A percentile compares a stretch with the other conserved stretches of the same genome.
phyloP scores from a whole-genome alignment of 2,888 invertebrate species.

The Caprella mutica region DNA sequence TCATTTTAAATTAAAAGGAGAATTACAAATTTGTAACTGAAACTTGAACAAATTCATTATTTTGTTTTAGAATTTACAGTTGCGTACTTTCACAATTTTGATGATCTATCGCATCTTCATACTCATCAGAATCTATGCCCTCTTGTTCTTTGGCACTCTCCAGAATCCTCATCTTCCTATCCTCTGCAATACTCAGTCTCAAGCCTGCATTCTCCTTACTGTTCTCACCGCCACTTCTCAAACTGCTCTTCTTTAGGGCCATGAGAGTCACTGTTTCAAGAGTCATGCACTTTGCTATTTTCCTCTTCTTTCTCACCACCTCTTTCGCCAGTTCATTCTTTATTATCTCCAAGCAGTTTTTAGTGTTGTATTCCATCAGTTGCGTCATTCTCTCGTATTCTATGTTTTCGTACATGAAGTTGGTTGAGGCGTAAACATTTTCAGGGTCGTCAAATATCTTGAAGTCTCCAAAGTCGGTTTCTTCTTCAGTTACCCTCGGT shows the following conservation, averaged over 20 bases:
- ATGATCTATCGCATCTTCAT: too few species aligned
- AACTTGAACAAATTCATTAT: too few species aligned
- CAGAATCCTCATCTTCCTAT: slow-evolving; percentile 1
- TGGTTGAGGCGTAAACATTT: slow-evolving; percentile 43
- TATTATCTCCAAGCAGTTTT: slow-evolving; percentile 40
- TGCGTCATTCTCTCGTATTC: slow-evolving; percentile 42
- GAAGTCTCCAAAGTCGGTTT: slow-evolving; percentile 42
- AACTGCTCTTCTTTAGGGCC: too few species aligned
- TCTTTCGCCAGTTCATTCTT: slow-evolving; percentile 38
- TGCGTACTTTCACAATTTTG: too few species aligned
- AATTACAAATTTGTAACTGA: too few species aligned
- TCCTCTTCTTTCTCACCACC: slow-evolving; percentile 35
- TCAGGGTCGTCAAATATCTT: slow-evolving; percentile 42
- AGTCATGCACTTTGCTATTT: neutral
- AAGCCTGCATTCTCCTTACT: slow-evolving; percentile 14
- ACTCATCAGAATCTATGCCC: too few species aligned
- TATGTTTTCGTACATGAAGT: slow-evolving; percentile 41
- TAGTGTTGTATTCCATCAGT: slow-evolving; percentile 43
- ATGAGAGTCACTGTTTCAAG: too few species aligned
- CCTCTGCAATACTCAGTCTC: slow-evolving; percentile 1
- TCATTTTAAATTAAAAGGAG: too few species aligned
- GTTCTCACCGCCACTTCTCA: too few species aligned
- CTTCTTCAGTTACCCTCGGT: slow-evolving; percentile 40
- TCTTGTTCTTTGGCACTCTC: too few species aligned
- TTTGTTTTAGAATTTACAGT: too few species aligned